phyloP scores from a whole-genome alignment of 2,797 vertebrate genomes.

The Pelodytes ibericus region DNA sequence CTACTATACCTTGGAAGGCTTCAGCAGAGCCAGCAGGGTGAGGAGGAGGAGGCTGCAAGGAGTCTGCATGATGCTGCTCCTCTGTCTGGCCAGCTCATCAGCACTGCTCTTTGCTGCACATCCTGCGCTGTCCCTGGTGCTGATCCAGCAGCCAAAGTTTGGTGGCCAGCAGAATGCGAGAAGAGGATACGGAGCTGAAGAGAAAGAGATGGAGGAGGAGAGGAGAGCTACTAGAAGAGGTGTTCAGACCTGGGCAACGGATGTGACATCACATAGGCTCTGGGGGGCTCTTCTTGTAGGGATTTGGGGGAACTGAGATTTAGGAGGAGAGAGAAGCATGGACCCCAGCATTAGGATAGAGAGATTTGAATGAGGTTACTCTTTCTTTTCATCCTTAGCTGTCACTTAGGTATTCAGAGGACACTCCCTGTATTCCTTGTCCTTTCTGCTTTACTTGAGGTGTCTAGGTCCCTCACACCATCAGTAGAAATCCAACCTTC shows the following conservation, averaged over 20 bases:
- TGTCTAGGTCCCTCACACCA: background rate
- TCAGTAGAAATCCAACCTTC: constrained; percentile 8
- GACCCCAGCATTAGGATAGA: constrained; percentile 3
- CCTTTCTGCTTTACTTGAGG: background rate
- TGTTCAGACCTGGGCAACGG: constrained; percentile 68
- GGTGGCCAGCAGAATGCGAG: constrained; percentile 54
- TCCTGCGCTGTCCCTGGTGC: constrained; percentile 65
- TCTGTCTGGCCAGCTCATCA: constrained; percentile 65
- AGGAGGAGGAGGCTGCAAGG: constrained; percentile 82
- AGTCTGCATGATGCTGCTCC: constrained; percentile 87
- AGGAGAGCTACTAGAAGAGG: constrained; percentile 66
- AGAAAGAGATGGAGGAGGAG: constrained; percentile 25
- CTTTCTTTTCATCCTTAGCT: background rate
- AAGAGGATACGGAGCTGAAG: background rate
- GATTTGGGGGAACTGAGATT: constrained; percentile 46
- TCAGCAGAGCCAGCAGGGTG: constrained; percentile 82
- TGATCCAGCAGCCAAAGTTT: constrained; percentile 73
- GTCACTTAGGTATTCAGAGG: background rate
- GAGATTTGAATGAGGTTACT: background rate
- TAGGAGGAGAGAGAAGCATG: constrained; percentile 1
- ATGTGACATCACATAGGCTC: constrained; percentile 80
- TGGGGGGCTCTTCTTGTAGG: constrained; percentile 42
- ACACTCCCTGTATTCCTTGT: background rate
- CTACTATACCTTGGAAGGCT: constrained; percentile 84
- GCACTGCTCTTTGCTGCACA: constrained; percentile 66